Percentiles rank a stretch among this genome's conserved stretches.
Evolutionary conservation across 2,113 vertebrate species (phyloP).

Genomic region (Epinephelus moara): DNA sequence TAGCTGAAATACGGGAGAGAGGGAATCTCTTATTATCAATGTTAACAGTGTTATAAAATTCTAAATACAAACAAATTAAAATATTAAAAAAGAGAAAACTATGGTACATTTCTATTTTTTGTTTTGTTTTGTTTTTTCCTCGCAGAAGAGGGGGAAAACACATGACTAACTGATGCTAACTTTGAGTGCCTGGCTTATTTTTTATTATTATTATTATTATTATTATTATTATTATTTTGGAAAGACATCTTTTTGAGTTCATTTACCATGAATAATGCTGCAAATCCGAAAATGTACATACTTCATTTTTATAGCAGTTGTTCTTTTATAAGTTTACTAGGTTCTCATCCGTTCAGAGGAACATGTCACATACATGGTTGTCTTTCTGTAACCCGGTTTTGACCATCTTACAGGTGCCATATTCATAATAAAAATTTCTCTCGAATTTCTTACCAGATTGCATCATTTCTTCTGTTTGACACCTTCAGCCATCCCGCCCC

Average conservation of each 20-base stretch:
- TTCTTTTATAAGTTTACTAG: conserved; percentile 98
- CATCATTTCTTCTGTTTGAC: conserved; percentile 92
- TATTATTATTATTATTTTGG: conserved; percentile 53
- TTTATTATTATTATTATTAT: conserved; percentile 69
- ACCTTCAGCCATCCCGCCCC: conserved; percentile 88
- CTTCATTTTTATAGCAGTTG: conserved; percentile 97
- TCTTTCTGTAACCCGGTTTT: conserved; percentile 98
- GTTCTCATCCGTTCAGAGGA: conserved; percentile 89
- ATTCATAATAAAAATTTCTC: conserved; percentile 99
- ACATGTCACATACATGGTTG: conserved; percentile 95
- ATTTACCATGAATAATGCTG: conserved; percentile 98
- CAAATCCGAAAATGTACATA: conserved; percentile 98
- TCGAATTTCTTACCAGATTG: conserved; percentile 97
- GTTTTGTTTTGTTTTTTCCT: conserved; percentile 68
- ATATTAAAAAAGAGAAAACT: conserved; percentile 96
- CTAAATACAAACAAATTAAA: conserved; percentile 98
- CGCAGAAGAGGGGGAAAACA: conserved; percentile 68
- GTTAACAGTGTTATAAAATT: conserved; percentile 99
- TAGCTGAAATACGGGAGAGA: conserved; percentile 95
- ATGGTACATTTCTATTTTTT: conserved; percentile 97
- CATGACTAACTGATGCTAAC: conserved; percentile 97
- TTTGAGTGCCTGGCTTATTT: conserved; percentile 97
- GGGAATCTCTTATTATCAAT: conserved; percentile 98
- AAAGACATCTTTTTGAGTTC: conserved; percentile 85
- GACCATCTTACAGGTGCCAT: conserved; percentile 99